Conservation (phyloP, 1,140 invertebrate species). For the Asbolus verrucosus region DNA sequence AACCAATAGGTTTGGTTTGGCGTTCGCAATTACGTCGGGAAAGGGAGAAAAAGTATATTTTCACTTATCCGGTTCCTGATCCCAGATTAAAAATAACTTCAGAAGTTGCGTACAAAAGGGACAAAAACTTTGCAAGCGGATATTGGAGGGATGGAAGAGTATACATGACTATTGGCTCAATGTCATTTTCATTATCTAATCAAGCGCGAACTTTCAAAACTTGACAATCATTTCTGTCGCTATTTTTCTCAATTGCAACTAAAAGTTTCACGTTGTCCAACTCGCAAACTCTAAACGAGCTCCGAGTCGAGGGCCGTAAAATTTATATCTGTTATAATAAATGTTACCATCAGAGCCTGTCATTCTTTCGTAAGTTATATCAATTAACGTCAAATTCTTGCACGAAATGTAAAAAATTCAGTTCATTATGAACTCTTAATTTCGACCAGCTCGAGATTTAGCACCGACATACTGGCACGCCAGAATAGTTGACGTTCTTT, state of each 20-base stretch:
- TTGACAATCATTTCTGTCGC: neutral
- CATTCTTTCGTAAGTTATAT: no score
- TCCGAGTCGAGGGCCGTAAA: no score
- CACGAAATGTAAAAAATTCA: constrained; percentile 20
- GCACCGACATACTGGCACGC: constrained; percentile 9
- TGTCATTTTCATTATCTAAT: no score
- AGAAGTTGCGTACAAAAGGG: neutral
- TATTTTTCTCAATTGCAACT: no score
- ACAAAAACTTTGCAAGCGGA: constrained; percentile 1
- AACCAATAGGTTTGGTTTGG: constrained; percentile 9
- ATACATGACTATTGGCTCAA: neutral
- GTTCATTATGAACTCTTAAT: constrained; percentile 9
- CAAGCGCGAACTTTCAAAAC: neutral
- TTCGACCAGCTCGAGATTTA: no score
- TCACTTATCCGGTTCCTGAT: constrained; percentile 15
- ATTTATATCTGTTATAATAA: no score
- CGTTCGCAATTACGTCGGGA: neutral
- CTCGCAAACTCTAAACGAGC: no score
- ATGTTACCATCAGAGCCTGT: no score
- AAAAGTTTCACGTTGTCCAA: no score
- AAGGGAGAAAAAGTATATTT: constrained; percentile 9
- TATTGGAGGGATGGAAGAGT: neutral
- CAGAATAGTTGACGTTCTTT: no score
- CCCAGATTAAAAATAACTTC: constrained; percentile 24
- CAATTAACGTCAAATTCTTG: constrained; percentile 36